Evolutionary conservation across 2,113 vertebrate genomes (phyloP), one percentile per base, ranked within the genome.

Genomic region (Elaphurus davidianus): DNA sequence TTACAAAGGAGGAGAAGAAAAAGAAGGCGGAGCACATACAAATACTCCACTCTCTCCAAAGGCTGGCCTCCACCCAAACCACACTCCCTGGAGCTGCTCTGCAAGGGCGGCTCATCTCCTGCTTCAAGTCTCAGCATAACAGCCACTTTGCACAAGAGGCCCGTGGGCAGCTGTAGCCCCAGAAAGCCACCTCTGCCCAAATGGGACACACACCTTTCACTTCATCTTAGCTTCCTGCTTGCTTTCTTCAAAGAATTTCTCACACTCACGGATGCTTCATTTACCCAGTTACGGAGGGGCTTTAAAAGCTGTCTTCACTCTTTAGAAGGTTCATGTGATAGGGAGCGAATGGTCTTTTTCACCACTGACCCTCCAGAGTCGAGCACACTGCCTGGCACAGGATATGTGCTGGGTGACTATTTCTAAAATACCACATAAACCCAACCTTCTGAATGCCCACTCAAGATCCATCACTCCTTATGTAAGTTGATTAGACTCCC

Each of bases 141-240:
- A 14, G 30, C 27, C 33, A 16, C 40, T 59, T 16, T 7, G 12
- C 9, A 9, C 67, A 30, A 40, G 36, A 93, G 60, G 45, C 52
- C 50, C 1, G 9, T 0, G n/a, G 43, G 25, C 81, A 74, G 16
- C 43, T 45, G 14, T 0, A 1, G 2, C 40, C 50, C 33, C n/a
- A 19, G 16, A 10, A 19, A 43, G 82, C 30, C 15, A 60, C 71
- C 30, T 13, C 33, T 30, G 78, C 54, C 78, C 64, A n/a, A 2
- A n/a, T 7, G 67, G 28, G 0, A 40, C 50, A 8, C 36, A 9
- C 10, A 5, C 3, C 19, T 74, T 30, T 59, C 36, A 25, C 13
- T 62, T 89, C 10, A 43, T 16, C 62, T 71, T 23, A 28, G 16
- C 36, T n/a, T n/a, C 60, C 5, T 16, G 52, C n/a, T 19, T 21